Evolutionary conservation across 2,797 vertebrate species (phyloP).

Genomic region (Bryconaethiops microstoma): DNA sequence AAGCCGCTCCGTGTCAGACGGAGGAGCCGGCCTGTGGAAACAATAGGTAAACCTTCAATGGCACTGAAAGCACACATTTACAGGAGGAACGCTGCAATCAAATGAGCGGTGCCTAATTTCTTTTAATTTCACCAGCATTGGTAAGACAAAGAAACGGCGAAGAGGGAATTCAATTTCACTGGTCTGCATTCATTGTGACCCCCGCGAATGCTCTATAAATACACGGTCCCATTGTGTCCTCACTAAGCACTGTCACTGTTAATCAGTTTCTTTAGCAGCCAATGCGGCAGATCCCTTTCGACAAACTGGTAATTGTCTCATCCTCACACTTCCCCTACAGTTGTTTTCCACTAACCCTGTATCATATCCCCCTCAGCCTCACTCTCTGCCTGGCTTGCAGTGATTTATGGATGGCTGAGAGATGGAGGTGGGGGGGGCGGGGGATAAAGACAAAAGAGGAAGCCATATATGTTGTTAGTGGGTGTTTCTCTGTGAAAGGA

Average conservation of each 20-base stretch:
- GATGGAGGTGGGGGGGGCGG: too few relatives aligned
- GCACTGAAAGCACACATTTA: too few relatives aligned
- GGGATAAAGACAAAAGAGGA: conserved; percentile 25
- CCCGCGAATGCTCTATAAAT: neutral
- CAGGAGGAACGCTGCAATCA: neutral
- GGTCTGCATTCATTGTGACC: conserved; percentile 4
- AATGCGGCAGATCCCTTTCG: conserved; percentile 6
- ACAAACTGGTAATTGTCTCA: conserved; percentile 38
- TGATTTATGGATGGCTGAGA: conserved; percentile 15
- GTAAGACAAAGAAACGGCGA: neutral
- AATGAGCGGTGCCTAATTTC: neutral
- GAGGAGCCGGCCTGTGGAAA: neutral
- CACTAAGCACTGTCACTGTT: conserved; percentile 10
- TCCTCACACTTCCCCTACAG: conserved; percentile 17
- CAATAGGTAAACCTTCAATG: neutral
- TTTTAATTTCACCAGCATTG: neutral
- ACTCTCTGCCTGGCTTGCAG: neutral
- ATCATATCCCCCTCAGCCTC: conserved; percentile 20
- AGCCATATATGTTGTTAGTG: neutral
- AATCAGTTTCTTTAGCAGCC: conserved; percentile 25
- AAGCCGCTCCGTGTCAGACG: neutral
- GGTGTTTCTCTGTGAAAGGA: conserved; percentile 1
- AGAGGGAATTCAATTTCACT: conserved; percentile 12
- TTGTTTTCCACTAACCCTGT: conserved; percentile 8
- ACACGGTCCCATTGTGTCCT: conserved; percentile 16